Base-by-base conservation (phyloP, 2,113 vertebrate species). In the Pheucticus melanocephalus region DNA sequence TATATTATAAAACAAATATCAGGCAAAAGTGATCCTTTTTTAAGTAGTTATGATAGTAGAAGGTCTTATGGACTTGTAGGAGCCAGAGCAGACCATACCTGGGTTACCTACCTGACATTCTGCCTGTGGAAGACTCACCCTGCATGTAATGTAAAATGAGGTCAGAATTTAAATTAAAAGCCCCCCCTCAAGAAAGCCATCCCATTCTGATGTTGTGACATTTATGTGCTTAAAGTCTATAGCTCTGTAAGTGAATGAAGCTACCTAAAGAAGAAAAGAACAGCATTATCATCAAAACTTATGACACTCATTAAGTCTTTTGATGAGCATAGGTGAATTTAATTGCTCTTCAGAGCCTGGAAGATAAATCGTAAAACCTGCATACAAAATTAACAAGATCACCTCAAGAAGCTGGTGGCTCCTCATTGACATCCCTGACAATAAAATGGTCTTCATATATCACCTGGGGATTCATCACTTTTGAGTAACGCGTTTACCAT, bases 271-370 rank as follows among this genome's bases (percentile, higher is more conserved):
- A 79, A 92, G 77, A 92, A 89, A 81, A 86, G 80, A 95, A 88
- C 57, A 82, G 47, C 19, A 27, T 95, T 96, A 89, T 87, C 86
- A 79, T 81, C 83, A 97, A 87, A 96, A 86, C 86, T 95, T 95
- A 96, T 47, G 84, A 89, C 85, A 64, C 61, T 89, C 89, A 91
- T 94, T 95, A 96, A 92, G 86, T 56, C 84, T 94, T 95, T 89
- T 94, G 84, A 96, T 94, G 70, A 94, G 78, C 77, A 89, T 68
- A 96, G 93, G 86, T 89, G 94, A 91, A 91, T 94, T 95, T 94
- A 95, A 96, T 95, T 96, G 83, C 84, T 82, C 57, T 87, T 91
- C 54, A 85, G 81, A 89, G 86, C 66, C 87, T 89, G 70, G 70
- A 94, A 95, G 86, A 91, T 89, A 91, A 96, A 94, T 91, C 1